Conservation (phyloP, 2,888 invertebrate genomes). For the Sphinx pinastri region DNA sequence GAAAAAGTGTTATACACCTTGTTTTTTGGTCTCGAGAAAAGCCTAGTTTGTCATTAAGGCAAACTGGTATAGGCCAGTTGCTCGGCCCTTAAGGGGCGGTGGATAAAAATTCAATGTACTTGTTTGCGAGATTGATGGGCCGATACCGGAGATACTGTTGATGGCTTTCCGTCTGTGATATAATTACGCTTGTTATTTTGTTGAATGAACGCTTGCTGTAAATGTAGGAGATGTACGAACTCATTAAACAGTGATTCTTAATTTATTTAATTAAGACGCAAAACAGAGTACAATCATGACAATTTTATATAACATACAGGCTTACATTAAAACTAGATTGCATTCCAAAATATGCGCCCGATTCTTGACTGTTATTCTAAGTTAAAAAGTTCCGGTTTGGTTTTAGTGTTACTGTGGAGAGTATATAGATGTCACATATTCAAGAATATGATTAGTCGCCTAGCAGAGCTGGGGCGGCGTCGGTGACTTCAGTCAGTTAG, state of each 20-base stretch:
- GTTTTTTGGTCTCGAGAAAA: constrained; percentile 43
- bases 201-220: constrained; percentile 2
- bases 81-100: constrained; percentile 41
- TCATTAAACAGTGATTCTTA: neutral
- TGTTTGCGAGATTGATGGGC: constrained; percentile 35
- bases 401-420: too few species aligned
- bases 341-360: too few species aligned
- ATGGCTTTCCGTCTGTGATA: constrained; percentile 28
- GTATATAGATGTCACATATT: too few species aligned
- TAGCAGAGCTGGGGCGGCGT: too few species aligned
- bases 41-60: constrained; percentile 54
- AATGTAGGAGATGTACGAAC: neutral
- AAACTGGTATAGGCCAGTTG: constrained; percentile 47
- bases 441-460: too few species aligned
- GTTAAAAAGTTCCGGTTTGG: too few species aligned
- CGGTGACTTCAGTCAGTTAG: too few species aligned
- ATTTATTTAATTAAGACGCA: too few species aligned
- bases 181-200: constrained; percentile 20
- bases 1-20: constrained; percentile 38
- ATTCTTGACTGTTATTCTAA: too few species aligned
- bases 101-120: constrained; percentile 34
- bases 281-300: too few species aligned
- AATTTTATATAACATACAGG: too few species aligned
- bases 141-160: constrained; percentile 34
- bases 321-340: too few species aligned